Base-by-base conservation (phyloP, 2,888 invertebrate species). In the Rotaria sp. region DNA sequence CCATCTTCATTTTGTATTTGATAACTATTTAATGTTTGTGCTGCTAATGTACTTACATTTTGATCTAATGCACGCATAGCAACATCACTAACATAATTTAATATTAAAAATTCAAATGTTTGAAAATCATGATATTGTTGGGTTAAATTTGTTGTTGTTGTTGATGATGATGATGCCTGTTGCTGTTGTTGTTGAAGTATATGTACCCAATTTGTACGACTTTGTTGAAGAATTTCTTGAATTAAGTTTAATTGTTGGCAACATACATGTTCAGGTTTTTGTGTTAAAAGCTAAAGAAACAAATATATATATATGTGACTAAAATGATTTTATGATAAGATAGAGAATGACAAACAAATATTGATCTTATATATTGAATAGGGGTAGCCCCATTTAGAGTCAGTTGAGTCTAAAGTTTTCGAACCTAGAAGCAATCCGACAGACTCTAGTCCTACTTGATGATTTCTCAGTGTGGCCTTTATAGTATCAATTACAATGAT, bases 21-120 rank as follows among this genome's bases (percentile, higher is more conserved):
- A 91, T 96, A 96, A 89, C 94, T 94, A 91, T 96, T 97, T 86
- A 97, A 93, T 90, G 96, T 96, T 90, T 96, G 96, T 88, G 96
- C 96, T 1, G 96, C 96, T 7, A 96, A 95, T 94, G 96, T 94
- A 88, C 96, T 96, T 3, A 97, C 96, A 90, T 96, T 80, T 80
- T 80, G 80, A 80, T 80, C 80, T 45, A 45, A 45, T n/a, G 80
- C 80, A n/a, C 45, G 41, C 80, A 80, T 80, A 26, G 80, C 80
- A 80, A 80, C 80, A n/a, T 80, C 80, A 80, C 45, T 75, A 75
- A 75, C 45, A 75, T 75, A 75, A 26, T 75, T 75, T 26, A 75
- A 45, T 41, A 85, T 85, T 55, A 86, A 74, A 52, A 86, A 84
- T 50, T 85, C 75, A 84, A 75, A 74, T 85, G 45, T 45, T 41